A percentile compares a stretch with the other conserved stretches of the same genome.
Evolutionary conservation across 1,140 invertebrate genomes (phyloP).

Genomic region (Tigriopus japonicus): DNA sequence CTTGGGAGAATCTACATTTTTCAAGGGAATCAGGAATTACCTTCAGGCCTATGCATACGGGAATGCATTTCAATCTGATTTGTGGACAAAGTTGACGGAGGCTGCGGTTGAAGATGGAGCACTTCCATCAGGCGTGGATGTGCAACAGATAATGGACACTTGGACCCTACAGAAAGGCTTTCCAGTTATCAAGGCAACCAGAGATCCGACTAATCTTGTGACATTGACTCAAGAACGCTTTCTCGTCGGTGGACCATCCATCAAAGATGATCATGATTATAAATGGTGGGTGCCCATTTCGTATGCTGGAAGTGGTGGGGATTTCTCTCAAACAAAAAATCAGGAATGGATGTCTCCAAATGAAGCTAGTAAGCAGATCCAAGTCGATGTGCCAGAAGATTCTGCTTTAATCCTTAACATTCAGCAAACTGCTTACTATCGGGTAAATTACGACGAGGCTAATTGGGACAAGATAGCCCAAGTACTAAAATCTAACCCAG

Average conservation of each 20-base stretch:
- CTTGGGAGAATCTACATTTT: slow-evolving; percentile 29
- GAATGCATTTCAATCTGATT: slow-evolving; percentile 42
- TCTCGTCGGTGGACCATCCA: not conserved
- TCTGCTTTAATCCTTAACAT: slow-evolving; percentile 19
- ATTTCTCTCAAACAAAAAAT: not conserved
- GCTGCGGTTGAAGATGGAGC: slow-evolving; percentile 41
- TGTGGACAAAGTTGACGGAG: slow-evolving; percentile 58
- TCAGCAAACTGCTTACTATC: slow-evolving; percentile 27
- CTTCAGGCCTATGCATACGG: not conserved
- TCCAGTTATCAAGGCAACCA: slow-evolving; percentile 30
- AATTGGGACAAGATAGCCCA: slow-evolving; percentile 30
- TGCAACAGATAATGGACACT: slow-evolving; percentile 46
- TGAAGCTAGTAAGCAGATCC: slow-evolving; percentile 14
- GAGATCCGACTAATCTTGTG: slow-evolving; percentile 26
- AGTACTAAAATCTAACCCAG: slow-evolving; percentile 23
- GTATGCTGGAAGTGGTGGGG: not conserved
- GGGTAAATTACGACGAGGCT: slow-evolving; percentile 33
- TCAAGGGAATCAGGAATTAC: slow-evolving; percentile 21
- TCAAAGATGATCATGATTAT: not conserved
- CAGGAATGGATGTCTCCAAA: not conserved
- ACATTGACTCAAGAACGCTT: not conserved
- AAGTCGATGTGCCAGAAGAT: slow-evolving; percentile 5
- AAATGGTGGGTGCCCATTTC: slow-evolving; percentile 5
- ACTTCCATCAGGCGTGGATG: slow-evolving; percentile 38
- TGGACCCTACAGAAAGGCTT: slow-evolving; percentile 30